phyloP scores from a whole-genome alignment of 2,113 vertebrate species.

The Rhabdomys dilectus region DNA sequence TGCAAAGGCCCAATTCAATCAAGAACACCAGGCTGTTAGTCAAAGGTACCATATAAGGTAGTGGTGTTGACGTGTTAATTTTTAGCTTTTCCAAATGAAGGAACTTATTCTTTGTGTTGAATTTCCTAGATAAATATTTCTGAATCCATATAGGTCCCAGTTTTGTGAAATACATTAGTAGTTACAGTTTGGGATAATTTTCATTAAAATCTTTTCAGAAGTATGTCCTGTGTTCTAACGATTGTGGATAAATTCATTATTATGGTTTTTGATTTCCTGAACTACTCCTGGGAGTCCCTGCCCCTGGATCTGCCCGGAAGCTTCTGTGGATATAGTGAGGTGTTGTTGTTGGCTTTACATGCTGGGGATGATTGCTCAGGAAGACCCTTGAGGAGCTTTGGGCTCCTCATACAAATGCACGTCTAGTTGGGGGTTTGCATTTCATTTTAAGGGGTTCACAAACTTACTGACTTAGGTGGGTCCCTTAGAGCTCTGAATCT shows the following conservation, averaged over 20 bases:
- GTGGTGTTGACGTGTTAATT: background rate
- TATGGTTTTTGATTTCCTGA: conserved; percentile 35
- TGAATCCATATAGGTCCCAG: background rate
- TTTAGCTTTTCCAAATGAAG: conserved; percentile 24
- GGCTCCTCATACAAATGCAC: background rate
- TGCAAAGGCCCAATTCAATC: background rate
- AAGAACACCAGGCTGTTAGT: background rate
- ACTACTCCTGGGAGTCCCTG: background rate
- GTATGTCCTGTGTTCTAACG: conserved; percentile 30
- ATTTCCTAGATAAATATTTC: conserved; percentile 31
- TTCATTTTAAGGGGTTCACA: conserved; percentile 26
- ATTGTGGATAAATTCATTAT: conserved; percentile 6
- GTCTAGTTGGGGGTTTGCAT: background rate
- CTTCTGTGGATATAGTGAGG: background rate
- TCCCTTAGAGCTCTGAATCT: background rate
- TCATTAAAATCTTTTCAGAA: conserved; percentile 32
- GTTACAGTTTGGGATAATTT: conserved; percentile 37
- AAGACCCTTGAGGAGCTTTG: conserved; percentile 25
- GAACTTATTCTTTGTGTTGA: background rate
- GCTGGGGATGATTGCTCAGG: background rate
- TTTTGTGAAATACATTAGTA: conserved; percentile 6
- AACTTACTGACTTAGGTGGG: background rate
- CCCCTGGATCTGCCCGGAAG: background rate
- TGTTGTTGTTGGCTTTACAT: conserved; percentile 46
- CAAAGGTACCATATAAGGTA: background rate